Base-by-base conservation (phyloP, 1,140 invertebrate genomes). In the Leptinotarsa undecemlineata region DNA sequence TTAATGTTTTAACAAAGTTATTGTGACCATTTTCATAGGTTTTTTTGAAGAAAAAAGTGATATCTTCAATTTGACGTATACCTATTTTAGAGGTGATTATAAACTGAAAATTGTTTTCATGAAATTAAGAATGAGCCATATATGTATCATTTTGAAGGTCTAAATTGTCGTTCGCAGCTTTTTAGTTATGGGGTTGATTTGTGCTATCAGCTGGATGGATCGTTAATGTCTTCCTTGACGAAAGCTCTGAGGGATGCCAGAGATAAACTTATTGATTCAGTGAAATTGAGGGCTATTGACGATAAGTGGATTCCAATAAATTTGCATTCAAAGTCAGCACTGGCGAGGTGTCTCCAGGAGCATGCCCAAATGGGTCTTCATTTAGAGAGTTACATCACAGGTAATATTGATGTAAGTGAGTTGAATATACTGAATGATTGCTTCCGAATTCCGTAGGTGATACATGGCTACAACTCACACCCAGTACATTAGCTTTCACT, bases 101-200 rank as follows among this genome's bases (percentile, higher is more conserved):
- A 42, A 42, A 42, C 60, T 61, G 20, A 61, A 61, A 61, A 13
- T 61, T 61, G 8, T 19, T 20, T 61, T 61, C 20, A 17, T 20
- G 15, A 61, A 42, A 42, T 11, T 11, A 42, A 42, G 8, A 42
- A 11, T 42, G 11, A 42, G 8, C 8, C 33, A 42, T 42, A 42
- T 11, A 42, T 42, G 33, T 42, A 42, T 42, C 33, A 42, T 11
- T 42, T 42, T 42, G 33, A 42, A 8, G 0, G 33, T 57, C 51
- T 67, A 15, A 57, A 57, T 47, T 48, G 6, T 71, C 14, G 47
- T 75, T 85, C 87, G 48, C 79, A 93, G 91, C 81, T 95, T 48
- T 89, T 87, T 26, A 87, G 89, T 57, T 88, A 92, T 74, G 95
- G 95, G 1, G 86, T 96, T 77, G 95, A 96, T 84, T 85, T 96